Conservation (phyloP, 1,140 invertebrate genomes). For the Solenopsis fugax region DNA sequence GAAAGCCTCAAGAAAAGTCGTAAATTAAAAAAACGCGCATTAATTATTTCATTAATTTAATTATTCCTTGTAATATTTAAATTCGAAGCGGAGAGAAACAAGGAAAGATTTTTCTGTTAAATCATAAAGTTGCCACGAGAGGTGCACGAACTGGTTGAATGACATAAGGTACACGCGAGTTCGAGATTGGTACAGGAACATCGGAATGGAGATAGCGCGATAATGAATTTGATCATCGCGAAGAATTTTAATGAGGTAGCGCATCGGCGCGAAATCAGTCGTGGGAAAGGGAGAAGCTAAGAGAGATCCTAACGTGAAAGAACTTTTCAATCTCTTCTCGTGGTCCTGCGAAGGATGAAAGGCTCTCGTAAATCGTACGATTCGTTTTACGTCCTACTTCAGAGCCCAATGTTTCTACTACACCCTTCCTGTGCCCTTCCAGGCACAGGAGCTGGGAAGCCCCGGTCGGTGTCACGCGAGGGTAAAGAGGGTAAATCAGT, state of each 20-base stretch:
- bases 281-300: background rate
- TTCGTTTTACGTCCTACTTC: slow-evolving; percentile 69
- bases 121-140: background rate
- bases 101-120: background rate
- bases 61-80: background rate
- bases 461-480: slow-evolving; percentile 56
- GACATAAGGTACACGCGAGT: slow-evolving; percentile 15
- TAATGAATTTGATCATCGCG: slow-evolving; percentile 65
- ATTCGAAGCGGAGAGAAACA: background rate
- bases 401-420: slow-evolving; percentile 50
- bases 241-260: slow-evolving; percentile 63
- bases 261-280: slow-evolving; percentile 21
- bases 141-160: background rate
- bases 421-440: background rate
- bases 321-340: slow-evolving; percentile 74
- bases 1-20: background rate
- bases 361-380: slow-evolving; percentile 69
- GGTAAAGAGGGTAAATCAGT: slow-evolving; percentile 75
- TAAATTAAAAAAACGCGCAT: background rate
- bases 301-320: slow-evolving; percentile 16
- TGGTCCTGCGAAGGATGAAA: slow-evolving; percentile 61
- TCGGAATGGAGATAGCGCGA: slow-evolving; percentile 21
- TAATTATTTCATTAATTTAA: slow-evolving; percentile 24
- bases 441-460: slow-evolving; percentile 16
- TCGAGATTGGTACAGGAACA: slow-evolving; percentile 32